Base-by-base conservation (phyloP, 2,113 vertebrate genomes). In the Xyrauchen texanus region DNA sequence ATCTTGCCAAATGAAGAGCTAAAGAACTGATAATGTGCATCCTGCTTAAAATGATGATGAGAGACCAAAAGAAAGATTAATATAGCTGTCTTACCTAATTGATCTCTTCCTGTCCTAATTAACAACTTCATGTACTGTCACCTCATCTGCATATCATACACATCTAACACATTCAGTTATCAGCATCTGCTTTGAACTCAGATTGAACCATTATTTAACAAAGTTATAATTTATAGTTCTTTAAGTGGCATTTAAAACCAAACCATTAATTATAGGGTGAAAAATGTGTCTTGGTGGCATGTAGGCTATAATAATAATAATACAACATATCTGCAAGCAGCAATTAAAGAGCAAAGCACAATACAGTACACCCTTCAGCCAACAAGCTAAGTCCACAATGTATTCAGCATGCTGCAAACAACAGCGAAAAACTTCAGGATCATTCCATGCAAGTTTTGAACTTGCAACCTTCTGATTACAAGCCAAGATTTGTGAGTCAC, bases 1-100 rank as follows among this genome's bases (percentile, higher is more conserved):
- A 76, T 79, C 45, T 85, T 77, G 53, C 63, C 82, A 74, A 76
- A 82, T 76, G 73, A 79, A 73, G 70, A 77, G 57, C 45, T 65
- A n/a, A 49, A 61, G 34, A 34, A 46, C 42, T 49, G 71, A 82
- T 49, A 82, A 10, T 66, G 51, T 71, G 71, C 10, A 60, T 57
- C 66, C 71, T 70, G 66, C 71, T 3, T 34, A 34, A 34, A 34
- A 34, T 42, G 13, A 13, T 49, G 6, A n/a, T 5, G 71, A 83
- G 79, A 79, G 64, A 65, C 16, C 57, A 82, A 65, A 60, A 82
- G 73, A 6, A 66, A 70, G 68, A 16, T 51, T 84, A 72, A 83
- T 85, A 79, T 81, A 64, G 75, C 76, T 21, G 44, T 77, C 60
- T 58, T 34, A 62, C 60, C 49, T 58, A 44, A 77, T 45, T 77